Conservation (phyloP, 2,888 invertebrate species). For the Spialia ferax region DNA sequence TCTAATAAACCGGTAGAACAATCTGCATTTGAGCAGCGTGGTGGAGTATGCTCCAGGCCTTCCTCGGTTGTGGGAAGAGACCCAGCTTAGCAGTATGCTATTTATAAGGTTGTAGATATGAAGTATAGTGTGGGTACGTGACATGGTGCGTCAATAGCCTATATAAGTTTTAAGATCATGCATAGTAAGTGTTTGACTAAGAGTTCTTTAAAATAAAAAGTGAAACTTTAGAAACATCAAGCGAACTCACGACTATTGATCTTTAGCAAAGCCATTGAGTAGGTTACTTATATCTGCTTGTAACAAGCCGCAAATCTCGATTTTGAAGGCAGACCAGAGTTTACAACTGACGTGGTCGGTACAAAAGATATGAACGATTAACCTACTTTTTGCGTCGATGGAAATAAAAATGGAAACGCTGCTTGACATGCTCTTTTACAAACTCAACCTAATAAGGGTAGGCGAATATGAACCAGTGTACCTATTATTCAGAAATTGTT, state of each 20-base stretch:
- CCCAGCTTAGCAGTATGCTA: too few relatives aligned
- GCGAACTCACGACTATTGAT: conserved; percentile 4
- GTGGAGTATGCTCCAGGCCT: too few relatives aligned
- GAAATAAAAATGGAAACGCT: conserved; percentile 43
- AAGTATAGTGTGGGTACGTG: too few relatives aligned
- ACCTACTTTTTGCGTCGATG: conserved; percentile 48
- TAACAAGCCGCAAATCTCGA: conserved; percentile 29
- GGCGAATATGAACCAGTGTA: too few relatives aligned
- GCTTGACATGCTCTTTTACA: conserved; percentile 34
- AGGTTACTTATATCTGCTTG: background rate
- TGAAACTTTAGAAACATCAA: conserved; percentile 19
- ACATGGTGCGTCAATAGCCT: too few relatives aligned
- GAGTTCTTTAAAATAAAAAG: conserved; percentile 24
- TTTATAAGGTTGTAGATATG: too few relatives aligned
- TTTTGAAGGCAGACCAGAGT: conserved; percentile 46
- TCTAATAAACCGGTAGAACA: too few relatives aligned
- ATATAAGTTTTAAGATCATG: too few relatives aligned
- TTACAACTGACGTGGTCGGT: conserved; percentile 45
- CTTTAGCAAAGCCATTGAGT: conserved; percentile 28
- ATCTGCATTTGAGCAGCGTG: too few relatives aligned
- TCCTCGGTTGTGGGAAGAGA: too few relatives aligned
- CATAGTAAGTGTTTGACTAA: background rate
- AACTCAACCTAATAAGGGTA: too few relatives aligned
- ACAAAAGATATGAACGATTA: conserved; percentile 53
- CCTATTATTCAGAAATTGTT: background rate